phyloP scores from a whole-genome alignment of 2,888 invertebrate species.

The Diloba caeruleocephala region DNA sequence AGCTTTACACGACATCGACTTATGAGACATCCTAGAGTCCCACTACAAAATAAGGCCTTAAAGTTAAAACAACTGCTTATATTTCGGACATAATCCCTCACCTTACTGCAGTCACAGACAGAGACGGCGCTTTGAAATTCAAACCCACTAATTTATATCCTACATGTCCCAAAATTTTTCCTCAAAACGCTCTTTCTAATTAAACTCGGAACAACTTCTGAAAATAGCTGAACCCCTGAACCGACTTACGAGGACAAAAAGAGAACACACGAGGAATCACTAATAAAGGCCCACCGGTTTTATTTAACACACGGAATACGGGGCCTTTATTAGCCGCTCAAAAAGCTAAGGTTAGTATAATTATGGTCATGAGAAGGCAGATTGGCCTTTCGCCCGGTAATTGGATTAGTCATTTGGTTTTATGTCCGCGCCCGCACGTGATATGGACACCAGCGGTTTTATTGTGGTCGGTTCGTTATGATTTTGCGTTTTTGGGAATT shows the following conservation, averaged over 20 bases:
- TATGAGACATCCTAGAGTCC: too few species aligned
- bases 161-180: constrained; percentile 20
- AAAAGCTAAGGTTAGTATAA: constrained; percentile 64
- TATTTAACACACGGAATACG: constrained; percentile 56
- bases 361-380: constrained; percentile 66
- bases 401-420: constrained; percentile 58
- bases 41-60: too few species aligned
- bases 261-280: constrained; percentile 52
- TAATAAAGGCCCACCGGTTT: constrained; percentile 54
- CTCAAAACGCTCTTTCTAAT: constrained; percentile 43
- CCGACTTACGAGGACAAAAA: constrained; percentile 41
- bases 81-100: neutral
- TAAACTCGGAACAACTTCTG: constrained; percentile 41
- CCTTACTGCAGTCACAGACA: neutral
- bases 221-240: constrained; percentile 43
- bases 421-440: constrained; percentile 52
- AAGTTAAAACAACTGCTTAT: too few species aligned
- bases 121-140: constrained; percentile 8
- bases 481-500: constrained; percentile 3
- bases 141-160: constrained; percentile 24
- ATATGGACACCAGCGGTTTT: constrained; percentile 24
- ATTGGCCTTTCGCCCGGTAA: constrained; percentile 60
- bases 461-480: constrained; percentile 18
- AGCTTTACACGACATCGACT: too few species aligned
- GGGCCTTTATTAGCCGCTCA: constrained; percentile 57